Percentiles rank a stretch among this genome's conserved stretches.
Evolutionary conservation across 1,140 invertebrate species (phyloP).

Genomic region (Alviniconcha marisindica): DNA sequence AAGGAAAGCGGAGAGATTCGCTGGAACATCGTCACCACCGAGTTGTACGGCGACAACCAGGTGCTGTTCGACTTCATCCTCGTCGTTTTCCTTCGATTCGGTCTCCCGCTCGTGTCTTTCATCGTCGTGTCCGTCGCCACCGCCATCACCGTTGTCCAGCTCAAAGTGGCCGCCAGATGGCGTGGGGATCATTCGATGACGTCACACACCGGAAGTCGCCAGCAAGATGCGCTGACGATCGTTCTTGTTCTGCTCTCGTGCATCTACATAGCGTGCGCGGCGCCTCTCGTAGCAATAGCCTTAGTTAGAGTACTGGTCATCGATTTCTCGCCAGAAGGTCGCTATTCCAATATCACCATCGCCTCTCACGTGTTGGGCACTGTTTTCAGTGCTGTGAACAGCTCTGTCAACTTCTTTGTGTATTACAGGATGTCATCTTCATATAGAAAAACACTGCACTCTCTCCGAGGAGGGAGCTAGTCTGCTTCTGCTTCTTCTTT

Average conservation of each 20-base stretch:
- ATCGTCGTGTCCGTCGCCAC: constrained; percentile 19
- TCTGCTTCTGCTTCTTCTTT: no score
- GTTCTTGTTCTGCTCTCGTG: constrained; percentile 26
- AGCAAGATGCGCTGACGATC: constrained; percentile 19
- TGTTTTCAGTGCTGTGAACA: constrained; percentile 27
- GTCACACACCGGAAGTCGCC: neutral
- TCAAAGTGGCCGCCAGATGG: neutral
- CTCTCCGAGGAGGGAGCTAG: no score
- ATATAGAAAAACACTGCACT: neutral
- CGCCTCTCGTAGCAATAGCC: constrained; percentile 12
- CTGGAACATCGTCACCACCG: constrained; percentile 33
- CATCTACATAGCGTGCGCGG: constrained; percentile 16
- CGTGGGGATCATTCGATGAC: neutral
- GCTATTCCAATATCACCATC: constrained; percentile 31
- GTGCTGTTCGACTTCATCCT: constrained; percentile 25
- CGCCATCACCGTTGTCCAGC: constrained; percentile 18
- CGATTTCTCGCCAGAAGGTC: constrained; percentile 19
- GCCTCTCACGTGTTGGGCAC: constrained; percentile 26
- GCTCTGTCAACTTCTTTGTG: constrained; percentile 31
- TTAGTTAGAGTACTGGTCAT: neutral
- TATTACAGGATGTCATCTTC: constrained; percentile 13
- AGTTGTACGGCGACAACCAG: neutral
- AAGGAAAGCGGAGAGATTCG: neutral
- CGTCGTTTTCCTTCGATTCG: constrained; percentile 21
- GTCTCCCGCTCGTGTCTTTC: constrained; percentile 19